Base-by-base conservation (phyloP, 1,140 invertebrate species). In the Brachionus rotundiformis region DNA sequence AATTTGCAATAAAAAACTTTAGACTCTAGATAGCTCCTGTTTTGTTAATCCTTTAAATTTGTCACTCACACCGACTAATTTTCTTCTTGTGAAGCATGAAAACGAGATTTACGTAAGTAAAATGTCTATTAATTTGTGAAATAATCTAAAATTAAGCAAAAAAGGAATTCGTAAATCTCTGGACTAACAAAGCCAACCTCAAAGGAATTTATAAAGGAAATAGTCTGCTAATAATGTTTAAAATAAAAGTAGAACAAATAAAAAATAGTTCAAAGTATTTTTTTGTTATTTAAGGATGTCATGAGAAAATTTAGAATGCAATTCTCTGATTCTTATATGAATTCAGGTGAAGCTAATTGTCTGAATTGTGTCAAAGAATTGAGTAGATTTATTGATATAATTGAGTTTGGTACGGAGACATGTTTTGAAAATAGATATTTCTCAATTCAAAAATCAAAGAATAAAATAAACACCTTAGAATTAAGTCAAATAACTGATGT, bases 241-340 rank as follows among this genome's bases (percentile, higher is more conserved):
- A 73, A 73, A 44, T 31, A 11, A 73, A 73, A 19, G 68, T 73
- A 73, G 16, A 19, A 0, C 29, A 36, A 19, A 6, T n/a, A 68
- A 23, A 19, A 39, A 31, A 16, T 23, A n/a, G 7, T 29, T 5
- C 2, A 11, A n/a, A 25, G 13, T 13, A 29, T 3, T 29, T 63
- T 29, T 6, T 7, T 44, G 8, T 25, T 13, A 13, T 16, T 27
- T 8, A 44, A 73, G 68, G 68, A 73, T 73, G 16, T 25, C 3
- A 41, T 73, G 25, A 23, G 68, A 29, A 73, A 73, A 44, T 73
- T 73, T 73, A 13, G 68, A 13, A 25, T 73, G 23, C 68, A 73
- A 73, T 73, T 73, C 25, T 73, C 41, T 11, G 68, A 73, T 23
- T 73, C 68, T 3, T 25, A 36, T 23, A 3, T 25, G 1, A 73